Evolutionary conservation across 2,888 invertebrate genomes (phyloP).

Genomic region (Tyria jacobaeae): DNA sequence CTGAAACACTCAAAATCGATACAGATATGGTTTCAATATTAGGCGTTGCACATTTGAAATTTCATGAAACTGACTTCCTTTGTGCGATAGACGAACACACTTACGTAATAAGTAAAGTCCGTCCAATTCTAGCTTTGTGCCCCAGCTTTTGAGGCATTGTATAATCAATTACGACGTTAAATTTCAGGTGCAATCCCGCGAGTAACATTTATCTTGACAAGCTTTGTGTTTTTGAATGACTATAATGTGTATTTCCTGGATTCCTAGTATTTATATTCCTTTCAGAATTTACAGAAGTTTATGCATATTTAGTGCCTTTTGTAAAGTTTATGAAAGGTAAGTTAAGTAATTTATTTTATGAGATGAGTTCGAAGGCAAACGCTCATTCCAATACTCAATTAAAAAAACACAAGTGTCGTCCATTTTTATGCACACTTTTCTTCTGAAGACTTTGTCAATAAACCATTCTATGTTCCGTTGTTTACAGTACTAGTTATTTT

Average conservation of each 20-base stretch:
- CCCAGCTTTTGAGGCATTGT: conserved; percentile 2
- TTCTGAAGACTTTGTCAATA: too few relatives aligned
- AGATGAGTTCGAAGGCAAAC: too few relatives aligned
- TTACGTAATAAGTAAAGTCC: background rate
- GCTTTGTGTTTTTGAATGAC: conserved; percentile 9
- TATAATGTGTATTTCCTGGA: background rate
- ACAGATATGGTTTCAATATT: background rate
- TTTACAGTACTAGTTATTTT: too few relatives aligned
- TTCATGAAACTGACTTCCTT: background rate
- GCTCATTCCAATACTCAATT: too few relatives aligned
- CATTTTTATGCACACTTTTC: too few relatives aligned
- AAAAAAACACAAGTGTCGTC: too few relatives aligned
- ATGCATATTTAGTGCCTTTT: too few relatives aligned
- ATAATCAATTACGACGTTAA: conserved; percentile 13
- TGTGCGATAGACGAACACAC: background rate
- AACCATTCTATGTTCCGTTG: too few relatives aligned
- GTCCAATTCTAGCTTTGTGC: conserved; percentile 4
- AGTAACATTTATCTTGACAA: background rate
- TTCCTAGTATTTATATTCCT: too few relatives aligned
- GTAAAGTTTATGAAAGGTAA: too few relatives aligned
- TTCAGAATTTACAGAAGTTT: background rate
- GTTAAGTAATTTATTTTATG: too few relatives aligned
- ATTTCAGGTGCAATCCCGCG: conserved; percentile 1
- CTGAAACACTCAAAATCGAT: background rate
- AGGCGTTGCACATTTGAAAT: conserved; percentile 1